Base-by-base conservation (phyloP, 2,113 vertebrate species). In the Muntiacus reevesi region DNA sequence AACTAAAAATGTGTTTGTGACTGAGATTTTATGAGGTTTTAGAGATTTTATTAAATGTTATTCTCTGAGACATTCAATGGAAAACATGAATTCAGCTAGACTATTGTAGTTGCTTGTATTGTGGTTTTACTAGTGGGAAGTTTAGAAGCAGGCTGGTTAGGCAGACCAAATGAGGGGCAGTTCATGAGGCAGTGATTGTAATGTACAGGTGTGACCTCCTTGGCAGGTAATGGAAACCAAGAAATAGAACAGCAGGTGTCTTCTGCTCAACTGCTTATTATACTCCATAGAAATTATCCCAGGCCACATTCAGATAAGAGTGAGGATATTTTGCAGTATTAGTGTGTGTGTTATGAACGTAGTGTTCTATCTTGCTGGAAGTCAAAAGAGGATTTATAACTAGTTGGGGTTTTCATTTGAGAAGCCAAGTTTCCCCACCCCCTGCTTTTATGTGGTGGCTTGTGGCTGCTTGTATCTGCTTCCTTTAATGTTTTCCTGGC, bases 31-130 rank as follows among this genome's bases (percentile, higher is more conserved):
- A 84, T 92, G 57, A 89, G 45, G 36, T 89, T 90, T 83, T 91
- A 60, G 86, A 94, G 40, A 79, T 59, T 83, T 89, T 71, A 90
- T 59, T 82, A 82, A 94, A 33, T 96, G 67, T 90, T 88, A 59
- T 17, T 78, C 23, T 54, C 74, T 82, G 47, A 64, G 47, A 85
- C 82, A 45, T 62, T 87, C 64, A 86, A 27, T 47, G 54, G 85
- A 52, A 90, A 83, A 60, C 79, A 36, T 55, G 30, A 82, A 85
- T 84, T 97, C 59, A 28, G 27, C n/a, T 89, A 40, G 50, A 52
- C 6, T 59, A 4, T 16, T 11, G 33, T 47, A 57, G 62, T 81
- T 67, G 40, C 50, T 89, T 60, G 5, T 6, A 19, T 28, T 62
- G 57, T 11, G 3, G 10, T 43, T 17, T 83, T 40, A 23, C 14